Evolutionary conservation across 2,113 vertebrate genomes (phyloP), one percentile per base, ranked within the genome.

Genomic region (Galemys pyrenaicus): DNA sequence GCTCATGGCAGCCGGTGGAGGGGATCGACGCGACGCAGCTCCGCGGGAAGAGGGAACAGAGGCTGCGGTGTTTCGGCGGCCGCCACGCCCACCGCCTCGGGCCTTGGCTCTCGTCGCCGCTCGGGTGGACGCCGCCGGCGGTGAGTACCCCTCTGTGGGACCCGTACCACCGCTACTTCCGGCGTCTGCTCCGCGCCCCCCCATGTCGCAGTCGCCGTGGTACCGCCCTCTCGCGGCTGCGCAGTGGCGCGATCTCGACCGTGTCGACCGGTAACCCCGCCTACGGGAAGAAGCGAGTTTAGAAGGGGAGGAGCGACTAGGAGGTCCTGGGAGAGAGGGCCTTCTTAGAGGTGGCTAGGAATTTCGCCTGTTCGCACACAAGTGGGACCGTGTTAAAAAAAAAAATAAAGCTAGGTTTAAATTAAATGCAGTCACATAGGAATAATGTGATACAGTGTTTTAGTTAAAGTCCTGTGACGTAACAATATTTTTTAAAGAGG

Each of bases 121-220:
- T 49, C 85, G 54, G 95, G 96, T 96, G 83, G 95, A 96, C 68
- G 70, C 90, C 1, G 97, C 95, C 35, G 92, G 95, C 51, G 58
- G 32, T 3, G 82, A 96, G 87, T 22, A 65, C 88, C 97, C 96
- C 96, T 92, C 92, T 1, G 93, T 44, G 58, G 90, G 49, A 90
- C 73, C 97, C 82, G 97, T 94, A 95, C 95, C 96, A 82, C 96
- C 12, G 68, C 97, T 6, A 97, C 97, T 97, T 97, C 97, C 97
- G 97, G 97, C 96, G 96, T 95, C 95, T 17, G 75, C 81, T 92
- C 92, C 94, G 95, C 94, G 95, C 97, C 96, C 95, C 96, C 96
- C 96, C 96, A 96, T 97, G 91, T 91, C 96, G 91, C 96, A 56
- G 94, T 71, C 92, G 92, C 95, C 92, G 92, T 94, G 94, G 94